phyloP scores from a whole-genome alignment of 2,113 vertebrate genomes.

The Ellobius talpinus region DNA sequence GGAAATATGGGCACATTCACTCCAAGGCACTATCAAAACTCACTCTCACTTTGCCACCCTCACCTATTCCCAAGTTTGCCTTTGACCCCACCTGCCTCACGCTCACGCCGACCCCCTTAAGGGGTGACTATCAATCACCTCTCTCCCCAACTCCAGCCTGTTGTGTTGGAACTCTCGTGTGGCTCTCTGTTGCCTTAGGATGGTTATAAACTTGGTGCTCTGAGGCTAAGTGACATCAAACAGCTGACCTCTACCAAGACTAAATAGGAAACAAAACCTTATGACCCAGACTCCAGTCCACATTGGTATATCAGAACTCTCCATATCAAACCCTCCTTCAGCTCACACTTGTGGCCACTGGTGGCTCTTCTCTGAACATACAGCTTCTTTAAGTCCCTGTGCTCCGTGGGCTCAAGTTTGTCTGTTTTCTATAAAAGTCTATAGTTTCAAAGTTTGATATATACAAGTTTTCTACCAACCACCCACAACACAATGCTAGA shows the following conservation, averaged over 20 bases:
- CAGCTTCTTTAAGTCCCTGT: neutral
- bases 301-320: neutral
- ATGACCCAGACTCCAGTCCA: neutral
- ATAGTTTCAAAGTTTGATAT: too few relatives aligned
- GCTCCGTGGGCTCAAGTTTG: neutral
- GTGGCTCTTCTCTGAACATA: neutral
- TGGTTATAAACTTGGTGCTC: neutral
- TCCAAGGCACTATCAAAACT: neutral
- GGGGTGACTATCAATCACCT: neutral
- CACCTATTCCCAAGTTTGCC: neutral
- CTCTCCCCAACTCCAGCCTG: neutral
- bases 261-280: neutral
- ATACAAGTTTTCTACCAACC: neutral
- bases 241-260: neutral
- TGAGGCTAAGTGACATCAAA: neutral
- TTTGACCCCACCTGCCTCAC: too few relatives aligned
- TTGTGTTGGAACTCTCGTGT: too few relatives aligned
- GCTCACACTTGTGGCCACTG: neutral
- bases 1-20: too few relatives aligned
- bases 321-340: neutral
- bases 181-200: neutral
- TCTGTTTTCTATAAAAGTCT: too few relatives aligned
- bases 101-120: neutral
- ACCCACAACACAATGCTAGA: rapidly evolving
- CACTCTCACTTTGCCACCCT: too few relatives aligned